A percentile compares a stretch with the other conserved stretches of the same genome.
phyloP scores from a whole-genome alignment of 2,888 invertebrate species.

The Cerastis rubricosa region DNA sequence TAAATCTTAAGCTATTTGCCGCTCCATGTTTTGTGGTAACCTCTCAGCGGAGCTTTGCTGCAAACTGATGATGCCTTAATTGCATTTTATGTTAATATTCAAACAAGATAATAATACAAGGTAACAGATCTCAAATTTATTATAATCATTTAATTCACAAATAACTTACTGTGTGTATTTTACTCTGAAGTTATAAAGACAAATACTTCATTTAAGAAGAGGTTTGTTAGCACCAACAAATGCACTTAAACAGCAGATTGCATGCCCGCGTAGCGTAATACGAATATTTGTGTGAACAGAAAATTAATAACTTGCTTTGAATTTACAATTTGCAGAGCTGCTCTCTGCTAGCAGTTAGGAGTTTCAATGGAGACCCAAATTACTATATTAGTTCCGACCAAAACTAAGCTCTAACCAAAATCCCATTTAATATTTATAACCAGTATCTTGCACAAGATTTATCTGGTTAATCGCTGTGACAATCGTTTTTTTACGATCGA shows the following conservation, averaged over 20 bases:
- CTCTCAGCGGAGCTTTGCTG: neutral
- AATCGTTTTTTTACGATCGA: constrained; percentile 67
- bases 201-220: constrained; percentile 24
- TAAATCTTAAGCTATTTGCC: neutral
- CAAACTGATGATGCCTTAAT: constrained; percentile 9
- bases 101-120: constrained; percentile 9
- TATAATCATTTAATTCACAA: neutral
- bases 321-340: constrained; percentile 51
- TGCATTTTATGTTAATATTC: constrained; percentile 8
- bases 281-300: constrained; percentile 48
- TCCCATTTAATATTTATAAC: constrained; percentile 40
- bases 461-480: constrained; percentile 51
- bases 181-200: neutral
- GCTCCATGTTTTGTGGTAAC: neutral
- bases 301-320: constrained; percentile 58
- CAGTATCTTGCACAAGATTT: constrained; percentile 35
- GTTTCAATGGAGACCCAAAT: constrained; percentile 54
- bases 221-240: constrained; percentile 41
- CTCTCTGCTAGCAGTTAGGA: constrained; percentile 40
- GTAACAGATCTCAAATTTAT: neutral
- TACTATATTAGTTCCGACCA: constrained; percentile 44
- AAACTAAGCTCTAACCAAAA: constrained; percentile 20
- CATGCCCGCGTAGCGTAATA: constrained; percentile 42
- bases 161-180: constrained; percentile 1
- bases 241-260: constrained; percentile 37